Conservation (phyloP, 1,140 invertebrate species). For the Brachionus koreanus region DNA sequence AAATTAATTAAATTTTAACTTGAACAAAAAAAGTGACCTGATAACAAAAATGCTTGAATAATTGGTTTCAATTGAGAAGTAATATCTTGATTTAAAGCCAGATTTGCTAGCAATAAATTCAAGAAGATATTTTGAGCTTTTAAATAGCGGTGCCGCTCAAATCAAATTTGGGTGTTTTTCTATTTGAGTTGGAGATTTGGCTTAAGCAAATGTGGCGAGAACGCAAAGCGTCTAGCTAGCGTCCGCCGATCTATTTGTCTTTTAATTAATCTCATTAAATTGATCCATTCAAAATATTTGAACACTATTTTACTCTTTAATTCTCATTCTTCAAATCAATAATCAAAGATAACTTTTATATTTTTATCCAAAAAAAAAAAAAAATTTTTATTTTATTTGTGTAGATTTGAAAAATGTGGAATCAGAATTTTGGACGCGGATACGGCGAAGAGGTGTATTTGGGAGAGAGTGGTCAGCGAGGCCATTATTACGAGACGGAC, state of each 20-base stretch:
- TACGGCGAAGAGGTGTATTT: background rate
- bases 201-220: background rate
- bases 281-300: background rate
- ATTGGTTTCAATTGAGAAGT: slow-evolving; percentile 13
- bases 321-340: too few species aligned
- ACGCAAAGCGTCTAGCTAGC: background rate
- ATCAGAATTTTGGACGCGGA: background rate
- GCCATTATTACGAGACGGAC: background rate
- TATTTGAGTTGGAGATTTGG: background rate
- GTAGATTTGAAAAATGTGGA: background rate
- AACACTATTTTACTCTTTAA: background rate
- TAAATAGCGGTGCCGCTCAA: background rate
- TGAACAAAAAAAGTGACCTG: slow-evolving; percentile 19
- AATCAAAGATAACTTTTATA: background rate
- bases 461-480: background rate
- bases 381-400: background rate
- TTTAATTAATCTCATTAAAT: background rate
- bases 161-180: background rate
- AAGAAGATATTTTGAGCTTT: background rate
- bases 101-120: background rate
- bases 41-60: slow-evolving; percentile 2
- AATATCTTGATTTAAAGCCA: background rate
- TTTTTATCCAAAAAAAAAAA: background rate
- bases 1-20: slow-evolving; percentile 32
- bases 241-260: background rate